Conservation (phyloP, 2,797 vertebrate genomes). For the Tokudaia tokunoshimensis region DNA sequence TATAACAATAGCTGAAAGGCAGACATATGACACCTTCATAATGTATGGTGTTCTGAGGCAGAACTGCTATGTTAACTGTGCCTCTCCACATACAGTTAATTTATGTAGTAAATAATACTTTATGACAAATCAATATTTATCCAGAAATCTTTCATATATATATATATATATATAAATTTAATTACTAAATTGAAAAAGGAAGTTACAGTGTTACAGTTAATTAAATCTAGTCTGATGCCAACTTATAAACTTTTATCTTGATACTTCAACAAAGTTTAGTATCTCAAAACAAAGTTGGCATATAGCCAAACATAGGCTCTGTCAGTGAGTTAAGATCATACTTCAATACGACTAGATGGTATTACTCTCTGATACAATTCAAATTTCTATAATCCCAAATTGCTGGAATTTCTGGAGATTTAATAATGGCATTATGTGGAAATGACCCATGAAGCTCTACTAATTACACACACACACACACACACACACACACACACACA, state of each 20-base stretch:
- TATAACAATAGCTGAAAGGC: conserved; percentile 50
- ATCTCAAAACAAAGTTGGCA: neutral
- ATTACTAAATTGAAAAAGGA: conserved; percentile 47
- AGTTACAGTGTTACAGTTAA: neutral
- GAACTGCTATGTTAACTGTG: conserved; percentile 60
- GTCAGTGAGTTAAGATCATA: neutral
- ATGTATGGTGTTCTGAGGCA: conserved; percentile 31
- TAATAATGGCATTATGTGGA: neutral
- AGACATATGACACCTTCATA: conserved; percentile 40
- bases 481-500: too few relatives aligned
- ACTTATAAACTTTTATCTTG: neutral
- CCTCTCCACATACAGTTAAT: conserved; percentile 44
- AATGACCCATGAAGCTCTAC: neutral
- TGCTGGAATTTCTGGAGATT: neutral
- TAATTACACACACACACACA: neutral
- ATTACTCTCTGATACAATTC: fast-evolving
- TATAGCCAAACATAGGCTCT: neutral
- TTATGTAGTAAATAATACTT: conserved; percentile 50
- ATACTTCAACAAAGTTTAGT: neutral
- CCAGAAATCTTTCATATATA: neutral
- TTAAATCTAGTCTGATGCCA: conserved; percentile 23
- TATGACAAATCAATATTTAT: neutral
- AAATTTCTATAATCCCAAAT: neutral
- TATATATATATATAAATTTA: neutral
- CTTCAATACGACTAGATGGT: neutral